Evolutionary conservation across 2,888 invertebrate genomes (phyloP).

Genomic region (Podabrus alpinus): DNA sequence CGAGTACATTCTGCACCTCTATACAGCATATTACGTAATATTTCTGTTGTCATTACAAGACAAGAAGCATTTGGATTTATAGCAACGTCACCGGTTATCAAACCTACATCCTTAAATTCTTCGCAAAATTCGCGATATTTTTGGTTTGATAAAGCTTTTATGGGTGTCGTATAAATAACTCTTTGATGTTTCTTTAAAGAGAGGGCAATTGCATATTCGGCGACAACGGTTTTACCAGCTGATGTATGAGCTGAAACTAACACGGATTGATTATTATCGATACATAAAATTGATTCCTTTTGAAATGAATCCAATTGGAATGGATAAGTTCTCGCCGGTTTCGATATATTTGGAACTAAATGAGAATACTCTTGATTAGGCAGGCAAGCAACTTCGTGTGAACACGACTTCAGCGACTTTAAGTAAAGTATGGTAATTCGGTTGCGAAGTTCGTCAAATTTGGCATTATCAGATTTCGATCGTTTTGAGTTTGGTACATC

Average conservation of each 20-base stretch:
- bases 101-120: constrained; percentile 96
- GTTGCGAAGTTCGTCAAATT: constrained; percentile 75
- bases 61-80: constrained; percentile 98
- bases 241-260: constrained; percentile 99
- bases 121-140: constrained; percentile 98
- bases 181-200: constrained; percentile 93
- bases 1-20: constrained; percentile 98
- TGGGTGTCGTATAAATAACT: constrained; percentile 99
- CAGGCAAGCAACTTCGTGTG: constrained; percentile 95
- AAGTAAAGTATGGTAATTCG: constrained; percentile 87
- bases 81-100: constrained; percentile 98
- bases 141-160: constrained; percentile 98
- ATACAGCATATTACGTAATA: constrained; percentile 97
- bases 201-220: constrained; percentile 95
- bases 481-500: constrained; percentile 40
- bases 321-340: constrained; percentile 89
- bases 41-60: constrained; percentile 99
- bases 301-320: constrained; percentile 98
- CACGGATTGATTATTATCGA: constrained; percentile 97
- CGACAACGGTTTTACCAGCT: constrained; percentile 98
- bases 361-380: constrained; percentile 80
- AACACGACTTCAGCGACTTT: constrained; percentile 89
- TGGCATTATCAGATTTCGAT: constrained; percentile 52
- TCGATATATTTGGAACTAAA: constrained; percentile 60
- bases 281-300: constrained; percentile 92